Base-by-base conservation (phyloP, 2,888 invertebrate genomes). In the Lobophora halterata region DNA sequence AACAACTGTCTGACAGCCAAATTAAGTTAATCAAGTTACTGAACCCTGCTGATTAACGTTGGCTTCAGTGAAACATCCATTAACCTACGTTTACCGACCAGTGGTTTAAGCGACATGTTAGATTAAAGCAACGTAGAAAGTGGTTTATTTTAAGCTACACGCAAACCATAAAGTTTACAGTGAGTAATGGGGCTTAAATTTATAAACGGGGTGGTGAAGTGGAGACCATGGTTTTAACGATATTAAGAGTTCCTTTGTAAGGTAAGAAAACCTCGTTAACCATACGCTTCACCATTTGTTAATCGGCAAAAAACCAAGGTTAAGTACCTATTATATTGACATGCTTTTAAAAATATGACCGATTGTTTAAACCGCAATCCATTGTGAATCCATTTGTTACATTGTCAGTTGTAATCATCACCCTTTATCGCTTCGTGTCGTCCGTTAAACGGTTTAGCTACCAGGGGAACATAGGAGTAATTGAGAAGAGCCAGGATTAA, bases 401-500 rank as follows among this genome's bases (percentile, higher is more conserved):
- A 46, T 29, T 36, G 12, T 21, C 36, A 11, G 12, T 37, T 29
- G 35, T 43, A 37, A 43, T 21, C 28, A 17, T 20, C 23, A 26
- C 18, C 32, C 23, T 43, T 50, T 31, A 51, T 34, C 40, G 46
- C 55, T 58, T 48, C 38, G 37, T 44, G 52, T 56, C 38, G 33
- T 20, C 39, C 45, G 40, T 34, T 30, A 44, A 61, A 58, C 58
- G 50, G 55, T 61, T 67, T 53, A 54, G 51, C 47, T 52, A 61
- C 56, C 52, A 57, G 51, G 61, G 52, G 52, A 63, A 48, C 58
- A 59, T 69, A 73, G 68, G 66, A 79, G 74, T 81, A 85, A 86
- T 83, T 76, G 75, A 81, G 79, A 76, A 69, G 70, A 74, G 72
- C 65, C 56, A 64, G 72, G 72, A 85, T 85, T 86, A 86, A 85